Conservation (phyloP, 2,888 invertebrate species). For the Drosophila subsilvestris region DNA sequence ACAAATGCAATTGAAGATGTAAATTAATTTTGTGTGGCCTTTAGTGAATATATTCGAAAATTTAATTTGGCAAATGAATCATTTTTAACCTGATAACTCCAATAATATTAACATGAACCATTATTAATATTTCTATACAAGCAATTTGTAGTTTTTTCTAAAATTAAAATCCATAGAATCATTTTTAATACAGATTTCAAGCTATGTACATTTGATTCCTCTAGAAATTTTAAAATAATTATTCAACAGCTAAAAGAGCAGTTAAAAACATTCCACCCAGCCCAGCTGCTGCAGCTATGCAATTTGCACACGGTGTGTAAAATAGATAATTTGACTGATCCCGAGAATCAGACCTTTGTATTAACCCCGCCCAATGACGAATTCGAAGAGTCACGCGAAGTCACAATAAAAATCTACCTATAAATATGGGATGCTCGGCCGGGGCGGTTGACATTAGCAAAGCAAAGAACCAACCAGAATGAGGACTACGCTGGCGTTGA, state of each 20-base stretch:
- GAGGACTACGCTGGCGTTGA: slow-evolving; percentile 48
- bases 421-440: background rate
- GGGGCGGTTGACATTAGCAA: slow-evolving; percentile 29
- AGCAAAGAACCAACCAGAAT: slow-evolving; percentile 34
- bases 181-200: background rate
- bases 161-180: background rate
- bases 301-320: background rate
- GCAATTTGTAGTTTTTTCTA: background rate
- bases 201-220: too few species aligned
- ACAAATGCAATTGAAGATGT: slow-evolving; percentile 13
- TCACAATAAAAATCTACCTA: slow-evolving; percentile 33
- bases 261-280: background rate
- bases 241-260: background rate
- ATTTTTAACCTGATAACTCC: slow-evolving; percentile 46
- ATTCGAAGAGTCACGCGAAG: slow-evolving; percentile 29
- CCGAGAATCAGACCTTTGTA: background rate
- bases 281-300: background rate
- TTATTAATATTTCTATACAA: too few species aligned
- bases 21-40: slow-evolving; percentile 40
- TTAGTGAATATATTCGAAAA: slow-evolving; percentile 31
- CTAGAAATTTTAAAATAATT: background rate
- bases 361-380: slow-evolving; percentile 3
- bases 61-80: slow-evolving; percentile 40
- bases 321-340: slow-evolving; percentile 1
- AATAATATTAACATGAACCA: slow-evolving; percentile 25